Conservation (phyloP, 2,113 vertebrate genomes). For the Callithrix jacchus region DNA sequence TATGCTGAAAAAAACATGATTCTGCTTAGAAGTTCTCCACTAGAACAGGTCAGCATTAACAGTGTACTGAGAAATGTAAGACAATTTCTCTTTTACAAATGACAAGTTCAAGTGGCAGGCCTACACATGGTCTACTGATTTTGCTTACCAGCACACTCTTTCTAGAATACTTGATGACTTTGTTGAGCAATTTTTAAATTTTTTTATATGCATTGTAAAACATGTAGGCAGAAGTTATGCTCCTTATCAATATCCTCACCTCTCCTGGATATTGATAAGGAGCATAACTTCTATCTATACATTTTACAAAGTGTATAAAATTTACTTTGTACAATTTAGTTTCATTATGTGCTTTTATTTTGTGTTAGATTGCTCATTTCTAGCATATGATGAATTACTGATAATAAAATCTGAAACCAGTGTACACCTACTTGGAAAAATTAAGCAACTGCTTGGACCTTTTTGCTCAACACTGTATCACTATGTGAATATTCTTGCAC, state of each 20-base stretch:
- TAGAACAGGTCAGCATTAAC: constrained; percentile 92
- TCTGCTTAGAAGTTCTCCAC: constrained; percentile 89
- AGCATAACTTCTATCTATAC: too few species aligned
- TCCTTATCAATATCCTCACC: not conserved
- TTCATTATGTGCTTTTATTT: constrained; percentile 46
- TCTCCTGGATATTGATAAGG: too few species aligned
- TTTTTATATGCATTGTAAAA: not conserved
- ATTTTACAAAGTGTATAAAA: too few species aligned
- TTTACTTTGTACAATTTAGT: not conserved
- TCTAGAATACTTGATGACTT: constrained; percentile 36
- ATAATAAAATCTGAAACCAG: not conserved
- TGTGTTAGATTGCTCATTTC: not conserved
- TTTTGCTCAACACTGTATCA: not conserved
- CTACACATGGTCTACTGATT: constrained; percentile 79
- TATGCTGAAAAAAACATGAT: constrained; percentile 89
- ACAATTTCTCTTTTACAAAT: constrained; percentile 84
- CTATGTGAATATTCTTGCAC: not conserved
- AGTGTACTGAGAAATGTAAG: constrained; percentile 76
- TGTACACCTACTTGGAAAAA: not conserved
- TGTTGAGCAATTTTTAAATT: accelerated
- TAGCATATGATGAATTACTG: not conserved
- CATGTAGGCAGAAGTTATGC: not conserved
- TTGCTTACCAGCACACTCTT: not conserved
- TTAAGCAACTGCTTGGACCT: not conserved
- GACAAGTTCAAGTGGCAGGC: constrained; percentile 82